Base-by-base conservation (phyloP, 1,140 invertebrate genomes). In the Caenorhabditis briggsae region DNA sequence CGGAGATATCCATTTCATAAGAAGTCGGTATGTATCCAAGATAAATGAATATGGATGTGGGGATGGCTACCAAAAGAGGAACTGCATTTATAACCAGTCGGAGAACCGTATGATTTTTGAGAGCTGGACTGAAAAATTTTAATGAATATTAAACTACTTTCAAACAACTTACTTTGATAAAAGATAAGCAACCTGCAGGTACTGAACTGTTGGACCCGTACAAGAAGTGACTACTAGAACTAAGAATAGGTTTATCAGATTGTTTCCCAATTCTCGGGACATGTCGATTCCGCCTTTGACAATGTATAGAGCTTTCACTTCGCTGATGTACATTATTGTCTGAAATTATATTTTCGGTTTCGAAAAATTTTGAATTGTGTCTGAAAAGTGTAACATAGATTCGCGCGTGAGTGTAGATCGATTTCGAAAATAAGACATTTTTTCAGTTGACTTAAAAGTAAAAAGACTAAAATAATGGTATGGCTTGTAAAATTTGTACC, bases 1-100 rank as follows among this genome's bases (percentile, higher is more conserved):
- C 64, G 41, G 64, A 70, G 8, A 70, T 16, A 46, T 70, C 64
- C 64, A 70, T 48, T 70, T 70, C 64, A 46, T 70, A 70, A 5
- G 33, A 8, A 70, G 1, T 70, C 18, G 64, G 64, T 7, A n/a
- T 70, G 16, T 70, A 70, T 18, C 64, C 64, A 46, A 70, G 16
- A 18, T 18, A 70, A 46, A 70, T 18, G 2, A 70, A 70, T 14
- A 9, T 46, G 18, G 46, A 70, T 46, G 64, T 70, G 1, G 64
- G 64, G 18, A 70, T 8, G 18, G 64, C 64, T 20, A 70, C 64
- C 1, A 70, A 18, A 5, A 70, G 3, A 18, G 64, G 64, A 5
- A 70, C 18, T 5, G 18, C n/a, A 8, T 41, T 16, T 18, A 70
- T 70, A 16, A 70, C 43, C 6, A 41, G 43, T 70, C 43, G 33